phyloP scores from a whole-genome alignment of 2,888 invertebrate species.

The Entomobrya multifasciata region DNA sequence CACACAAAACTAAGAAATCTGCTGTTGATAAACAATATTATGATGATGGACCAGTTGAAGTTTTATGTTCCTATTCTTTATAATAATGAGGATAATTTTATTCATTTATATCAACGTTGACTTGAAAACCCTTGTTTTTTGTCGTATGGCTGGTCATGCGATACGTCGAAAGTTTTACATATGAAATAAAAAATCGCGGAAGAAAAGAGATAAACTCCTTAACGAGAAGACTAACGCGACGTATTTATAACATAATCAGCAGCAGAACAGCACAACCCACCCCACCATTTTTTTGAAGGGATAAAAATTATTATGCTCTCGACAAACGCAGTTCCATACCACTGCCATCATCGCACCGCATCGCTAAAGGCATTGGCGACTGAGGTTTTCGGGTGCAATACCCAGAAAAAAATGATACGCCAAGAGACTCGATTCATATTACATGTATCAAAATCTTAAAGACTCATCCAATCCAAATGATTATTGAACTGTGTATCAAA shows the following conservation, averaged over 20 bases:
- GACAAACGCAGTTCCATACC: not conserved
- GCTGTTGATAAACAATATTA: no score
- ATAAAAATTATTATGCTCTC: no score
- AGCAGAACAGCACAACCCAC: no score
- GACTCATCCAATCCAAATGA: constrained; percentile 13
- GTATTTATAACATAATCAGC: no score
- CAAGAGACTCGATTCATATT: no score
- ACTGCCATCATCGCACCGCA: not conserved
- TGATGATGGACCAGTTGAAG: not conserved
- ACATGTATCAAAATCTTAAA: not conserved
- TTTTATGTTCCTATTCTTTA: constrained; percentile 15
- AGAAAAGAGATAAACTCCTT: constrained; percentile 7
- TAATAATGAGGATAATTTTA: not conserved
- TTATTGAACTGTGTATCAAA: constrained; percentile 17
- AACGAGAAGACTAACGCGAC: no score
- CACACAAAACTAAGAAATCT: not conserved
- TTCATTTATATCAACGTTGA: not conserved
- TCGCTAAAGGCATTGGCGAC: constrained; percentile 6
- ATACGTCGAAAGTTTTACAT: constrained; percentile 13
- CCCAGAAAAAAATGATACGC: not conserved
- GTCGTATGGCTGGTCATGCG: not conserved
- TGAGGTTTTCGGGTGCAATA: no score
- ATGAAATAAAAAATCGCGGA: constrained; percentile 2
- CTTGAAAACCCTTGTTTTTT: not conserved
- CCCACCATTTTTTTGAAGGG: no score